Evolutionary conservation across 2,113 vertebrate species (phyloP).

Genomic region (Cepphus grylle): DNA sequence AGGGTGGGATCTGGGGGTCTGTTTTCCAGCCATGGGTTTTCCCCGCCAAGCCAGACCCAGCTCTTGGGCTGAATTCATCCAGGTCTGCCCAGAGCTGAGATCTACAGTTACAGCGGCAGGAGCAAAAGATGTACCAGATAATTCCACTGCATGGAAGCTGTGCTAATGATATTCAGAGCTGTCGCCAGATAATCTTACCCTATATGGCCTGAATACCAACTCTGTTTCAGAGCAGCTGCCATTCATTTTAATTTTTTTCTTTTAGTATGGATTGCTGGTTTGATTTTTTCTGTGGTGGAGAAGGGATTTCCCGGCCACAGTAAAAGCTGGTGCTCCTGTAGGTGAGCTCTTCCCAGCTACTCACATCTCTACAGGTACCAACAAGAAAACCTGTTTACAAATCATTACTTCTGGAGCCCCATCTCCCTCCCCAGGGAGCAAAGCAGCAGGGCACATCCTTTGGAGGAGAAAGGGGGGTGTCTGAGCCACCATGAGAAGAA

Average conservation of each 20-base stretch:
- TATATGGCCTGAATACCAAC: not conserved
- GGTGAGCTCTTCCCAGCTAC: not conserved
- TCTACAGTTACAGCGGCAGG: not conserved
- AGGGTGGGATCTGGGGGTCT: not conserved
- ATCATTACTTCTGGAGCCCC: not conserved
- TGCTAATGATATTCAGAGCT: not conserved
- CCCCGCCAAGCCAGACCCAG: accelerated
- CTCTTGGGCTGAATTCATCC: accelerated
- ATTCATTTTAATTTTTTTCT: not conserved
- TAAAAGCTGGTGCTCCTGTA: not conserved
- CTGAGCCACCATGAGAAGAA: not conserved
- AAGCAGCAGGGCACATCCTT: not conserved
- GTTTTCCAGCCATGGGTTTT: accelerated
- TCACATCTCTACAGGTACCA: not conserved
- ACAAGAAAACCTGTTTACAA: not conserved
- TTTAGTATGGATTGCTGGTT: not conserved
- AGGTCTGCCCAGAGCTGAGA: not conserved
- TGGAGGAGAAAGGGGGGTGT: not conserved
- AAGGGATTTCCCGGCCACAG: not conserved
- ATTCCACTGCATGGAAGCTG: not conserved
- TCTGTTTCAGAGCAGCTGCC: not conserved
- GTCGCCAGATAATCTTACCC: not conserved
- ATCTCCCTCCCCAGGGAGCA: not conserved
- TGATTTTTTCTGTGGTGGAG: not conserved
- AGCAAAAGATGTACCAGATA: not conserved